Evolutionary conservation across 2,797 vertebrate species (phyloP).

Genomic region (Arctocebus calabarensis): DNA sequence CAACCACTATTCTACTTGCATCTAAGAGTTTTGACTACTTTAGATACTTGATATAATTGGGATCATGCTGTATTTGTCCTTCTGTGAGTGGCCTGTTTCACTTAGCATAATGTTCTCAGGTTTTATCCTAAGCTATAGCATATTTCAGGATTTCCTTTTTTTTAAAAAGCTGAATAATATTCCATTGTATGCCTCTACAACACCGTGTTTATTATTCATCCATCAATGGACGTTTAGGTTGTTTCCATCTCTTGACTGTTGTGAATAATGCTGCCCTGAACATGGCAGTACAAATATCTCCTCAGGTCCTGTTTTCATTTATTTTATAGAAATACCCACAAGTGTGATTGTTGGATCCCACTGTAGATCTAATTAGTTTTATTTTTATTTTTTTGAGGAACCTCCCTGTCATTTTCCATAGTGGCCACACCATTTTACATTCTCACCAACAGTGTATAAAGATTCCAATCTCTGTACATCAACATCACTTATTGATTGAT

Average conservation of each 20-base stretch:
- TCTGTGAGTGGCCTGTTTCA: constrained; percentile 8
- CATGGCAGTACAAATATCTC: neutral
- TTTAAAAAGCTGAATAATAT: neutral
- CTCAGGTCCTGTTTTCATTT: neutral
- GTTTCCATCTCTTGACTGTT: neutral
- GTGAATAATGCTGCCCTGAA: neutral
- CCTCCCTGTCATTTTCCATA: neutral
- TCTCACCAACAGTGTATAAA: neutral
- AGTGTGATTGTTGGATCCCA: neutral
- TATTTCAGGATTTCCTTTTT: constrained; percentile 2
- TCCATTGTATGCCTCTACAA: neutral
- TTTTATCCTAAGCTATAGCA: neutral
- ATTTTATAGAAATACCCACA: neutral
- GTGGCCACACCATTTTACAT: neutral
- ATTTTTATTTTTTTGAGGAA: constrained; percentile 27
- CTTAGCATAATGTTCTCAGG: neutral
- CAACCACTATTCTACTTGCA: neutral
- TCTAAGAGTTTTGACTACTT: neutral
- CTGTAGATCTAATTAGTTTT: neutral
- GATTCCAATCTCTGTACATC: neutral
- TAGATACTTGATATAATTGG: neutral
- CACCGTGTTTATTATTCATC: neutral
- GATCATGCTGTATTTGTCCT: neutral
- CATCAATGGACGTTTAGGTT: neutral
- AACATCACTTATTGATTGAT: neutral